phyloP scores from a whole-genome alignment of 2,888 invertebrate species.

The Megalurothrips usitatus region DNA sequence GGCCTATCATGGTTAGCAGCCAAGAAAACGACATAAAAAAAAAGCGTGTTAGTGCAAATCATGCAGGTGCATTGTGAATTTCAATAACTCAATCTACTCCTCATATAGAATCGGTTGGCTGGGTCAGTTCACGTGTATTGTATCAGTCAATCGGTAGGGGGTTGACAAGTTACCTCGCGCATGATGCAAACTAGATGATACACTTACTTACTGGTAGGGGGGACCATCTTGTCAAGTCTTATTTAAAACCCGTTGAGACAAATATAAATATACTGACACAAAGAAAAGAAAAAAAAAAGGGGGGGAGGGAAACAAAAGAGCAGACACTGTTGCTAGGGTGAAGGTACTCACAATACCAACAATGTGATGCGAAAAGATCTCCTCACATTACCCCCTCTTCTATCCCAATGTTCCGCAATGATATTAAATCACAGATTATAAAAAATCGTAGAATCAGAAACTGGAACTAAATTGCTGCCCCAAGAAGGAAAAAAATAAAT shows the following conservation, averaged over 20 bases:
- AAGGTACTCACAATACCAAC: background rate
- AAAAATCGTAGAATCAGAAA: no score
- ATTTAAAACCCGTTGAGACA: background rate
- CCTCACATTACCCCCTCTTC: no score
- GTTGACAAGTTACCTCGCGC: no score
- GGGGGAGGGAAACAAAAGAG: background rate
- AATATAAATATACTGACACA: no score
- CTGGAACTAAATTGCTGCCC: no score
- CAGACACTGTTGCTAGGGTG: constrained; percentile 3
- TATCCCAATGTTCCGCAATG: no score
- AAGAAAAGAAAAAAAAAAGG: background rate
- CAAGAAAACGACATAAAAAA: background rate
- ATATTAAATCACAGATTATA: no score
- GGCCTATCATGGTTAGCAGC: background rate
- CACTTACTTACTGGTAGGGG: constrained; percentile 17
- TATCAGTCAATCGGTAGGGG: background rate
- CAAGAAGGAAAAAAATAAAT: no score
- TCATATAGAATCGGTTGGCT: background rate
- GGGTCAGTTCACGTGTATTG: background rate
- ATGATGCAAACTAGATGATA: background rate
- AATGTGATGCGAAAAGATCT: no score
- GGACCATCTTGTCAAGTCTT: background rate
- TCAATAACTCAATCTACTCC: no score
- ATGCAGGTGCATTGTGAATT: background rate
- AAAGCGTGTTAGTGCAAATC: background rate